These are phyloP conservation scores for Planiliza haematocheilus DNA, from an alignment of 2,113 vertebrate species.

Conservation along the genomic window DNA sequence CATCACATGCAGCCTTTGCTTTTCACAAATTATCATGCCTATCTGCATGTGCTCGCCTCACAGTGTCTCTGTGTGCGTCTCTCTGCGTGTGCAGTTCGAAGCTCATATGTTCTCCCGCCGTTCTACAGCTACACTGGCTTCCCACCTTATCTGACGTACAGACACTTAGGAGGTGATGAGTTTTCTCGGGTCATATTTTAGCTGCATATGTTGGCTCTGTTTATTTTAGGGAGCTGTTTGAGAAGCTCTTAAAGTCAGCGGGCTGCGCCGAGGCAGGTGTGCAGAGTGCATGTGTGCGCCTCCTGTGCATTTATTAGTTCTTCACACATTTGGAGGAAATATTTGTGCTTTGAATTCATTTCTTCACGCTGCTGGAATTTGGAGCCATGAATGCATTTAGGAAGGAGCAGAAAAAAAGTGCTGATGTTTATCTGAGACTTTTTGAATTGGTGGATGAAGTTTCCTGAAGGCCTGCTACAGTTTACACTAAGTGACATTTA, in stretches of 20 bases:
- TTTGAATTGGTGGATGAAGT: conserved; percentile 24
- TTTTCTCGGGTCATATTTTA: conserved; percentile 77
- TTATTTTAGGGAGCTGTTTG: conserved; percentile 71
- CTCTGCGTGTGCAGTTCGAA: conserved; percentile 18
- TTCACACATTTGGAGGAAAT: conserved; percentile 3
- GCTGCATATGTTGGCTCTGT: conserved; percentile 70
- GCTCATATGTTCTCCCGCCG: conserved; percentile 62
- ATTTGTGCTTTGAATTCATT: conserved; percentile 33
- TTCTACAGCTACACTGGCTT: conserved; percentile 57
- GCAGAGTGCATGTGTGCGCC: conserved; percentile 15
- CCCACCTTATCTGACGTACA: conserved; percentile 46
- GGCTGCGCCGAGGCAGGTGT: conserved; percentile 33
- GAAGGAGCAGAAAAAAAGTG: conserved; percentile 6
- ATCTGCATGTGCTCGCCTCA: conserved; percentile 45
- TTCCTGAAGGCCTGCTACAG: conserved; percentile 47
- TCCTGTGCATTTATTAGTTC: conserved; percentile 19
- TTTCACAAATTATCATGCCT: conserved; percentile 63
- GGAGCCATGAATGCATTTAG: conserved; percentile 21
- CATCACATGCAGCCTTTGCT: conserved; percentile 55
- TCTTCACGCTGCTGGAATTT: conserved; percentile 22
- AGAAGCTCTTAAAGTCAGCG: conserved; percentile 49
- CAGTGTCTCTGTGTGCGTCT: conserved; percentile 9
- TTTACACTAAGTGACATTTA: conserved; percentile 51
- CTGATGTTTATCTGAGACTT: conserved; percentile 34
- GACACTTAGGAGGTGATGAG: conserved; percentile 63